These are phyloP conservation scores for Drosophila paulistorum DNA, from an alignment of 1,140 invertebrate species.

Conservation along the genomic window DNA sequence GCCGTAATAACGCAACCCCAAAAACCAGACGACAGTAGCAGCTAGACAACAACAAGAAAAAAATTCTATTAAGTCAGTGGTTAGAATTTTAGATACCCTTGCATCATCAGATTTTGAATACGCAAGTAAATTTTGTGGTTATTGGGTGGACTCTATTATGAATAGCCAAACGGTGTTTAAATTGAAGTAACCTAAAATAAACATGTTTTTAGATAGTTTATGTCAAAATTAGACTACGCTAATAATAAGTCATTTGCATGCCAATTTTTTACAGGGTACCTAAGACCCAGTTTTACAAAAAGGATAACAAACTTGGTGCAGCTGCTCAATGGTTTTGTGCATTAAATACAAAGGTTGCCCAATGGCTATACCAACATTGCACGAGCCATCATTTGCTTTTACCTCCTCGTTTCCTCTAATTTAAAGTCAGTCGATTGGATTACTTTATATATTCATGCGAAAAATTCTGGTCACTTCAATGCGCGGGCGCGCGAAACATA, in stretches of 20 bases:
- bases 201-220: no score
- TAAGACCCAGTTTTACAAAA: slow-evolving; percentile 31
- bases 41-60: slow-evolving; percentile 2
- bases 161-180: no score
- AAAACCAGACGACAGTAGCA: slow-evolving; percentile 40
- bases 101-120: no score
- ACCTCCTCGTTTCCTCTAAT: slow-evolving; percentile 13
- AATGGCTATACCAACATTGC: neutral
- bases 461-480: slow-evolving; percentile 58
- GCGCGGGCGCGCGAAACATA: slow-evolving; percentile 25
- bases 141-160: no score
- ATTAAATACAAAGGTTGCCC: slow-evolving; percentile 30
- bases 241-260: neutral
- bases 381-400: neutral
- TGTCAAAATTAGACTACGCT: neutral
- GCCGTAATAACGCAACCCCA: slow-evolving; percentile 46
- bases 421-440: slow-evolving; percentile 24
- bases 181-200: no score
- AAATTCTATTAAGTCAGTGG: slow-evolving; percentile 1
- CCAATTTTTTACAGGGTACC: slow-evolving; percentile 38
- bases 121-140: no score
- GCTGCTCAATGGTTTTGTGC: slow-evolving; percentile 47
- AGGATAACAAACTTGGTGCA: slow-evolving; percentile 44
- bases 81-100: neutral
- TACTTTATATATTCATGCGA: slow-evolving; percentile 56